Percentiles rank a stretch among this genome's conserved stretches.
phyloP scores from a whole-genome alignment of 2,888 invertebrate genomes.

The Dastarcus helophoroides region DNA sequence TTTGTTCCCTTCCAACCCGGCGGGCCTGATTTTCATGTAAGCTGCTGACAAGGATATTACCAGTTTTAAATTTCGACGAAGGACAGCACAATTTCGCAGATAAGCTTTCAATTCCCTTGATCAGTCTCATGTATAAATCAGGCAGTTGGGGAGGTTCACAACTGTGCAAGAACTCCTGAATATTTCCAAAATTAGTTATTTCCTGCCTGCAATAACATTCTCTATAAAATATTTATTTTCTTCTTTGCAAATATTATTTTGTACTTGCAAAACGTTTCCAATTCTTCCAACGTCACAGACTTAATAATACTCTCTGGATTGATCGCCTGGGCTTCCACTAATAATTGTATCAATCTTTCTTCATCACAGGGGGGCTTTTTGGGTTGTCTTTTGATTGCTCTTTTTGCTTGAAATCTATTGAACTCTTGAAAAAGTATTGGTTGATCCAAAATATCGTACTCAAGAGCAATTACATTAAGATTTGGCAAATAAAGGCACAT shows the following conservation, averaged over 20 bases:
- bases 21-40: too few species aligned
- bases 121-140: conserved; percentile 40
- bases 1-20: too few species aligned
- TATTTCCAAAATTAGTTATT: conserved; percentile 29
- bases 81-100: conserved; percentile 38
- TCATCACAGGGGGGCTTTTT: too few species aligned
- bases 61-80: too few species aligned
- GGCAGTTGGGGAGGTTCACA: conserved; percentile 33
- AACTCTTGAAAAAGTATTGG: too few species aligned
- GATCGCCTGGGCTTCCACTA: conserved; percentile 41
- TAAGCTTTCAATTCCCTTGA: conserved; percentile 36
- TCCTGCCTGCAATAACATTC: conserved; percentile 24
- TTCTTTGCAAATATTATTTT: not conserved
- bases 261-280: conserved; percentile 33
- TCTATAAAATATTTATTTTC: not conserved
- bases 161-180: conserved; percentile 32
- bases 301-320: conserved; percentile 44
- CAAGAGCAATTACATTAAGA: too few species aligned
- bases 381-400: too few species aligned
- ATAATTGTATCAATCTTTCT: conserved; percentile 37
- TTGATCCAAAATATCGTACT: too few species aligned
- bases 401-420: too few species aligned
- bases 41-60: too few species aligned
- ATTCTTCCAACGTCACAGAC: conserved; percentile 33
- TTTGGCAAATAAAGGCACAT: too few species aligned